Conservation (phyloP, 2,113 vertebrate species). For the Ceyx melanurus region DNA sequence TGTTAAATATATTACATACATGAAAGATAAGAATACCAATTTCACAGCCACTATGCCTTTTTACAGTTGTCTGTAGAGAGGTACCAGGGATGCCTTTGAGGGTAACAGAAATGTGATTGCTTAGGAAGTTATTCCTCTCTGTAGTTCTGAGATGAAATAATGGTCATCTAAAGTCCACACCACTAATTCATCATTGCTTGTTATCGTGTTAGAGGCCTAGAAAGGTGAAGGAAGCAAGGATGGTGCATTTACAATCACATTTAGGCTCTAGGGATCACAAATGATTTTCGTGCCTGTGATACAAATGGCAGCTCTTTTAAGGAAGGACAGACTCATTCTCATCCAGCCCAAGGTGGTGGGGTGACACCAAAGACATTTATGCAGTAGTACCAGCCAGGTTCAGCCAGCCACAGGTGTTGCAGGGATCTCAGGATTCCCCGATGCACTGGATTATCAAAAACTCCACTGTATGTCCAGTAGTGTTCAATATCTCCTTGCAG, state of each 20-base stretch:
- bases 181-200: background rate
- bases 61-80: background rate
- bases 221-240: background rate
- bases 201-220: background rate
- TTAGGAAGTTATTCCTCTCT: background rate
- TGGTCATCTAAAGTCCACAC: background rate
- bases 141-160: background rate
- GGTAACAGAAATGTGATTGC: background rate
- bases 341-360: background rate
- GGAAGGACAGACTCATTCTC: background rate
- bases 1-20: background rate
- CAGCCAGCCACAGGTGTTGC: no score
- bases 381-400: no score
- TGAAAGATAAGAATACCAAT: background rate
- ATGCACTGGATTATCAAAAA: no score
- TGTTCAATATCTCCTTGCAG: background rate
- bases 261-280: background rate
- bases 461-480: background rate
- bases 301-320: background rate
- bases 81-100: background rate
- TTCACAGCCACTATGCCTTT: background rate
- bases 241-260: background rate
- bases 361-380: background rate
- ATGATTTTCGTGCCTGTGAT: background rate
- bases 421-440: no score